Percentiles rank a stretch among this genome's conserved stretches.
These are phyloP conservation scores for Antidorcas marsupialis DNA, from an alignment of 2,113 vertebrate genomes.

Conservation along the genomic window DNA sequence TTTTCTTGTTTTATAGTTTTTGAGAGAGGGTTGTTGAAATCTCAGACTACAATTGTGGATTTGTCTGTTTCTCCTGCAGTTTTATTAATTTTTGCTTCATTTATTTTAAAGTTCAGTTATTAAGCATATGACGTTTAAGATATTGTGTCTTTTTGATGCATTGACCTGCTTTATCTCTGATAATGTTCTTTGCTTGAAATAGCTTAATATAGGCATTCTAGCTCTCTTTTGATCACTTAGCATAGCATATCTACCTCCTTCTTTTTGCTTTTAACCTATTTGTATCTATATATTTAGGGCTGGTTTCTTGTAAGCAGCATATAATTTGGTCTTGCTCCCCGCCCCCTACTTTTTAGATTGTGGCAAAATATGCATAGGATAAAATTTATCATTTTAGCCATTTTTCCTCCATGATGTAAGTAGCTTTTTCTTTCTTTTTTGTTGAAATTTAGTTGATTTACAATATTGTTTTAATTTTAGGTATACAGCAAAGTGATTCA, in stretches of 20 bases:
- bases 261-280: not conserved
- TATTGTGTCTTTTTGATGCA: not conserved
- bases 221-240: not conserved
- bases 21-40: not conserved
- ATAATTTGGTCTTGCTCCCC: not conserved
- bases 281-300: not conserved
- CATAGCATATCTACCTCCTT: not conserved
- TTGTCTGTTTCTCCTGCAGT: not conserved
- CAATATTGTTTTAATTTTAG: not conserved
- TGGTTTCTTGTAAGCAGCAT: not conserved
- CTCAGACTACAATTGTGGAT: not conserved
- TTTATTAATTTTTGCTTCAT: not conserved
- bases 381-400: not conserved
- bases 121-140: not conserved
- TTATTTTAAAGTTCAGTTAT: not conserved
- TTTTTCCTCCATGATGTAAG: not conserved
- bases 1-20: not conserved
- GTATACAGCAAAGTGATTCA: not conserved
- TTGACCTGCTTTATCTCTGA: not conserved
- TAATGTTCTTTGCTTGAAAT: not conserved
- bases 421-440: not conserved
- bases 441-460: not conserved
- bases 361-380: not conserved
- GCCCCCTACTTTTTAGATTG: not conserved
- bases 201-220: not conserved